Evolutionary conservation across 2,797 vertebrate genomes (phyloP).

Genomic region (Hyperoplus lanceolatus): DNA sequence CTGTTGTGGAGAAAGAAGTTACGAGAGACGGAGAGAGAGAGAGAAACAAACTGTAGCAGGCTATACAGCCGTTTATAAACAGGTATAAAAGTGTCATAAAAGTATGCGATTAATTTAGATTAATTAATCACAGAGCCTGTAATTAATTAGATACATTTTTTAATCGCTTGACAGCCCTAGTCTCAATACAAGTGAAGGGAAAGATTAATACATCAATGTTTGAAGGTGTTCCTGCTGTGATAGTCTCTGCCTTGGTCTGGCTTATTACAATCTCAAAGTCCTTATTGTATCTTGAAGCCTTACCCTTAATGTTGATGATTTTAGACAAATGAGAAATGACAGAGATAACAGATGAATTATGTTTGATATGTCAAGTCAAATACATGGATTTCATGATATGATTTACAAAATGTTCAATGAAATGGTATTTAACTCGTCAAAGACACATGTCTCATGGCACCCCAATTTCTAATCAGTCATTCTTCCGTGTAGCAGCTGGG

Average conservation of each 20-base stretch:
- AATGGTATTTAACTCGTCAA: background rate
- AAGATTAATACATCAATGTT: background rate
- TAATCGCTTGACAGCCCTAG: no score
- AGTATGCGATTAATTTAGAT: no score
- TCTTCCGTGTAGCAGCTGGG: constrained; percentile 19
- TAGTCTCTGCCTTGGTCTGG: background rate
- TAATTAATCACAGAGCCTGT: no score
- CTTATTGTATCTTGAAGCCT: constrained; percentile 3
- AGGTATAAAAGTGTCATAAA: no score
- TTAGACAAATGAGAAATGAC: constrained; percentile 2
- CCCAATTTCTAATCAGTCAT: background rate
- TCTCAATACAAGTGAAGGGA: constrained; percentile 4
- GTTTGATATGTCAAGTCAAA: background rate
- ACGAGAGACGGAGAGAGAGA: no score
- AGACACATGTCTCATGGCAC: background rate
- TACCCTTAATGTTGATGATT: constrained; percentile 5
- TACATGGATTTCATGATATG: background rate
- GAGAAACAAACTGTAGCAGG: no score
- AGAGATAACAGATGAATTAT: background rate
- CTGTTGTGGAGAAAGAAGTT: no score
- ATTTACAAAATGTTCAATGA: background rate
- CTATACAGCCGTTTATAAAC: no score
- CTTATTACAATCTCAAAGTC: constrained; percentile 10
- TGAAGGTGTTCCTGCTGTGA: background rate
- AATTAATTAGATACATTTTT: no score